Evolutionary conservation across 1,140 invertebrate genomes (phyloP), one percentile per base, ranked within the genome.

Genomic region (Goniozus legneri): DNA sequence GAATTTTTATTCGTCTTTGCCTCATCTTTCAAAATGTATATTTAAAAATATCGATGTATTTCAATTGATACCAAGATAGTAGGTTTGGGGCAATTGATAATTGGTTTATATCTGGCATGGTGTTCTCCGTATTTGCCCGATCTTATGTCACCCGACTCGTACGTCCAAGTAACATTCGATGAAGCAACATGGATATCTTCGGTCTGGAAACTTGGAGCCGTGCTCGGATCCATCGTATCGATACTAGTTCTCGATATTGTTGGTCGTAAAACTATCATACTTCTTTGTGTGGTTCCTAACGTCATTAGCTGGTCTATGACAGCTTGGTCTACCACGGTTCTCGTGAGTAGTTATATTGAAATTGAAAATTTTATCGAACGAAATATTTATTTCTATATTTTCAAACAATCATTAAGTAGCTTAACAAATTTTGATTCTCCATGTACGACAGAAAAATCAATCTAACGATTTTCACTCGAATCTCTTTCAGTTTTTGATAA

Each of bases 251-350:
- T 52, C 15, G 48, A 62, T 24, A 12, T 21, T 31, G 70, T 84
- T 24, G 87, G 87, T 3, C 73, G 84, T 31, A 87, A 86, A 67
- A 75, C 65, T 30, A 81, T 82, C 0, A 73, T 89, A 2, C 64
- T 83, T 2, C 54, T 82, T 8, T 76, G 80, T 0, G 68, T 77
- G 0, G 54, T 84, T 14, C 84, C 81, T 2, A 83, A 80, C 60
- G 68, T 79, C 27, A 54, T 81, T 2, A 81, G 83, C 15, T 87
- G 82, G 80, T 61, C 84, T 22, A 69, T 82, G 22, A 79, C 86
- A 31, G 78, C 77, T 56, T 65, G 24, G 24, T 4, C 24, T 6
- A 6, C 24, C 4, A 6, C 24, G 10, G 24, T 27, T 6, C 4
- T 6, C 24, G 24, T 27, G 10, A 27, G 24, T 6, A 27, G 10